Evolutionary conservation across 30 jellyfish, hydroid and myxozoan genomes (phyloP), one percentile per base, ranked within the genome.

Genomic region (Turritopsis rubra): DNA sequence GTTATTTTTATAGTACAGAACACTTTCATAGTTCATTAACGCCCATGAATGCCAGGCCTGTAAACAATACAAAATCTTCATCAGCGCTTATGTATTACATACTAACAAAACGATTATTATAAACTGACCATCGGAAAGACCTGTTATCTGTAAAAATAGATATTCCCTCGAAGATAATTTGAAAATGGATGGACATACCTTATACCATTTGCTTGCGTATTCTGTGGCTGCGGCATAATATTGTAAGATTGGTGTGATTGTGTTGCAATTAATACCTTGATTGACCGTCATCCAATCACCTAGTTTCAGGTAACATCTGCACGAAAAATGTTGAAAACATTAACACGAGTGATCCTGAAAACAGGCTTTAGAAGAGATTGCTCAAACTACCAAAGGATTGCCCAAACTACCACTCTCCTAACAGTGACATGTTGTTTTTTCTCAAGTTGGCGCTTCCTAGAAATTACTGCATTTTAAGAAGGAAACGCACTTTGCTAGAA

Each of bases 11-110:
- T 89, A 95, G 74, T 88, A 95, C 60, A 95, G 70, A 30, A 95
- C 99, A 71, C 96, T 92, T 79, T 95, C 99, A 72, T 95, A 95
- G 82, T 95, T 95, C 97, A 95, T 90, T 83, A 87, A 81, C 20
- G 99, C 97, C 96, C 96, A 87, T 23, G 93, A 84, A 79, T 95
- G 97, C 96, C 97, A 89, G 26, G 97, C 97, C 97, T 95, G 26
- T 29, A 65, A 26, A 41, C 9, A 41, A 41, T 41, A 41, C 9
- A 41, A 41, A 41, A 41, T 3, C 60, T 5, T 41, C 60, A 3
- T 41, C 5, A 41, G 9, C 5, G 60, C 60, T 5, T 41, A 41
- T 41, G 60, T 41, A 3, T 5, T 3, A 68, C 31, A 5, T 68
- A 13, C 28, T n/a, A 60, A 18, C 19, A 60, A 60, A 68, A 22